These are phyloP conservation scores for Nemotelus nigrinus DNA, from an alignment of 2,888 invertebrate genomes.

Conservation along the genomic window DNA sequence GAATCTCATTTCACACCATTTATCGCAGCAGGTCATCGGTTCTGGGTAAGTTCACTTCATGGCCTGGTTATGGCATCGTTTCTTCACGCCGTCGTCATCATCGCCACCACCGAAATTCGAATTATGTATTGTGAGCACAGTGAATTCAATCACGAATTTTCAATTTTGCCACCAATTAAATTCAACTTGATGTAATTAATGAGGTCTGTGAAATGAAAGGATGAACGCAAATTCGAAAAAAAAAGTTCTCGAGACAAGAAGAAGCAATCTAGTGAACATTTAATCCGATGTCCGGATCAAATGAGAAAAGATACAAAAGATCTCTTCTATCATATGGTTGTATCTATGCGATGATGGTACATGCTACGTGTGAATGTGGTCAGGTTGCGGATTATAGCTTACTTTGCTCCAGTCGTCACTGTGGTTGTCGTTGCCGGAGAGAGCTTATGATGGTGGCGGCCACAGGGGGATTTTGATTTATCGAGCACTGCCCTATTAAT, in stretches of 20 bases:
- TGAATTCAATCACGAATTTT: background rate
- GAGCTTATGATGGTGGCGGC: conserved; percentile 10
- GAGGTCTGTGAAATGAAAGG: background rate
- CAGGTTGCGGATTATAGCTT: no score
- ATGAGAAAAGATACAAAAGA: background rate
- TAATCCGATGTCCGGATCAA: background rate
- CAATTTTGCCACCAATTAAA: conserved; percentile 19
- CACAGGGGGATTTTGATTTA: conserved; percentile 38
- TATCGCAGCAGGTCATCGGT: conserved; percentile 27
- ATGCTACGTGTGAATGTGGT: no score
- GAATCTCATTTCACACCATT: conserved; percentile 25
- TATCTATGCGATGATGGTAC: no score
- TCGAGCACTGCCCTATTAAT: conserved; percentile 36
- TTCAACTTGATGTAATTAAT: conserved; percentile 14
- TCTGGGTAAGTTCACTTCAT: background rate
- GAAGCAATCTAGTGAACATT: no score
- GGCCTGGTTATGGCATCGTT: background rate
- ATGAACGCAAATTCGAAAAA: no score
- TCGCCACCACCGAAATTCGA: background rate
- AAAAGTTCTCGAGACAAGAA: no score
- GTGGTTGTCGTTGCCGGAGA: no score
- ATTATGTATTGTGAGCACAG: background rate
- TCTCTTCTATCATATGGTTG: no score
- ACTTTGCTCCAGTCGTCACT: no score
- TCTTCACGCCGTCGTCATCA: background rate